Evolutionary conservation across 1,140 invertebrate species (phyloP), one percentile per base, ranked within the genome.

Genomic region (Dreissena rostriformis): DNA sequence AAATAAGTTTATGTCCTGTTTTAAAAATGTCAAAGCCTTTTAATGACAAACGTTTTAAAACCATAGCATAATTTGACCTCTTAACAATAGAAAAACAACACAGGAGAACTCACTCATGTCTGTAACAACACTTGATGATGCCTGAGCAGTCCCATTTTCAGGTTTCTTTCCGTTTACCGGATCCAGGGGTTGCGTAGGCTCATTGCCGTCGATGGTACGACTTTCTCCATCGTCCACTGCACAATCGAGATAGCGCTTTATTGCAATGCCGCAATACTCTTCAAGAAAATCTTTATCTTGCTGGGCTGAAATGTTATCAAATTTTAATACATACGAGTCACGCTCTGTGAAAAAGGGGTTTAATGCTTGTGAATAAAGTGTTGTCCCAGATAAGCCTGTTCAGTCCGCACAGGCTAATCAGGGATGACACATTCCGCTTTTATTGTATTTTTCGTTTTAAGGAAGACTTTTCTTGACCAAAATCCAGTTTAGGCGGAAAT

Each of bases 241-340:
- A 53, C 75, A 82, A 68, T 71, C 80, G 19, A 82, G 72, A 57
- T 65, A 71, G 11, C 61, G 71, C 49, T 61, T 74, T 63, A 66
- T 75, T 26, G 72, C 80, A 53, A 67, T 52, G 7, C 80, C 80
- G 49, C 80, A 82, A 51, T 22, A 82, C 17, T 66, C 72, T 28
- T 82, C 63, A 6, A 82, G 15, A 57, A 67, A 82, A 22, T 82
- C 80, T 12, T 57, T 65, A 28, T 82, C 72, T 57, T 74, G 61
- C 55, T 82, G 74, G 0, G 80, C 72, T 82, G 72, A 26, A 68
- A 68, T 39, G 49, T 39, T 39, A 39, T 5, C 39, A 39, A 2
- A 39, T 39, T 39, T 8, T 39, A 5, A 39, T 39, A 39, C 2
- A 39, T 39, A 39, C 8, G 2, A 39, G n/a, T n/a, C n/a, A n/a